A percentile compares a stretch with the other conserved stretches of the same genome.
These are phyloP conservation scores for Sarcophilus harrisii DNA, from an alignment of 2,797 vertebrate genomes.

Conservation along the genomic window DNA sequence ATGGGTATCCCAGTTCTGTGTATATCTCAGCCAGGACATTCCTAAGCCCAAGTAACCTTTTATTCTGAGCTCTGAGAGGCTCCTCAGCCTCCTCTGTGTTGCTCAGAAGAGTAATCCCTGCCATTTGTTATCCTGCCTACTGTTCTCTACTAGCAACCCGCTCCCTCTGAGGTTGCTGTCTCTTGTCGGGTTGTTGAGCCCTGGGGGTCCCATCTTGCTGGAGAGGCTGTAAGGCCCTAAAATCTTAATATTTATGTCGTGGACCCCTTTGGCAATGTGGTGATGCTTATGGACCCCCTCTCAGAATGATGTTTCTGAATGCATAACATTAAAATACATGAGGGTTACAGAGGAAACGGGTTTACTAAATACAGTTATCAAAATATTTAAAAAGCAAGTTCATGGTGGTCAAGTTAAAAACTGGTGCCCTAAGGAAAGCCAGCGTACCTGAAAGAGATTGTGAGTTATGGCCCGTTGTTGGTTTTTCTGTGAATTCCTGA, in stretches of 20 bases:
- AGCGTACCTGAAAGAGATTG: neutral
- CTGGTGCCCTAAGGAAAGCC: neutral
- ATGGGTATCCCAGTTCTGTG: neutral
- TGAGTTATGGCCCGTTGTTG: neutral
- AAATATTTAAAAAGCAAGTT: neutral
- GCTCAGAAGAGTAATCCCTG: neutral
- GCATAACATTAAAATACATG: neutral
- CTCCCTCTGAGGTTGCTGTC: neutral
- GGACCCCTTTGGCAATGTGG: neutral
- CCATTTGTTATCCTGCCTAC: neutral
- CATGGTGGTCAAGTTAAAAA: neutral
- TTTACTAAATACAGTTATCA: neutral
- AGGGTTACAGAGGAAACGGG: neutral
- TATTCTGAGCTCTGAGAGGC: neutral
- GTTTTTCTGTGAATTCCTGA: neutral
- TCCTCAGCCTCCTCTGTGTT: neutral
- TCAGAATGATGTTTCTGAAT: neutral
- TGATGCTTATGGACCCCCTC: neutral
- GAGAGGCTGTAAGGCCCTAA: neutral
- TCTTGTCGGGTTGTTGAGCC: neutral
- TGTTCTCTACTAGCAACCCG: neutral
- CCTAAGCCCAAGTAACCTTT: neutral
- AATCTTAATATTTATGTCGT: neutral
- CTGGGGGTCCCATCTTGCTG: neutral
- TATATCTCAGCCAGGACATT: neutral